phyloP scores from a whole-genome alignment of 1,140 invertebrate genomes.

The Drosophila oshimai region DNA sequence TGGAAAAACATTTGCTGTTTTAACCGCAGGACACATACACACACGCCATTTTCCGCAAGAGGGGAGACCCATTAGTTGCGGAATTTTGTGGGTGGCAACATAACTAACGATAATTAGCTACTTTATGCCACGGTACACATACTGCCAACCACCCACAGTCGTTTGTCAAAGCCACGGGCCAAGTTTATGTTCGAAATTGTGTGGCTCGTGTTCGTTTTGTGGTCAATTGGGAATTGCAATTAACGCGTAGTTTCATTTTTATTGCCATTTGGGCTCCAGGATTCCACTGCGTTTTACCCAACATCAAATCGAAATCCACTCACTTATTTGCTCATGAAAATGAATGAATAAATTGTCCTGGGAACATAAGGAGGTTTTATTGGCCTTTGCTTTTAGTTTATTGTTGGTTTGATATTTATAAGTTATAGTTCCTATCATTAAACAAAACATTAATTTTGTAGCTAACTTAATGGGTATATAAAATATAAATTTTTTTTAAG shows the following conservation, averaged over 20 bases:
- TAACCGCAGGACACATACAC: slow-evolving; percentile 38
- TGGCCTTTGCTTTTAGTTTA: background rate
- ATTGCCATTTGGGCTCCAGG: slow-evolving; percentile 32
- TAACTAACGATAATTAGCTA: slow-evolving; percentile 79
- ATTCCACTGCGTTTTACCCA: slow-evolving; percentile 1
- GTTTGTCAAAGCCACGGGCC: slow-evolving; percentile 9
- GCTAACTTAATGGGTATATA: too few relatives aligned
- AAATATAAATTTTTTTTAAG: too few relatives aligned
- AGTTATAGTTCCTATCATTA: background rate
- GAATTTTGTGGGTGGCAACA: slow-evolving; percentile 68
- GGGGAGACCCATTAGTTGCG: slow-evolving; percentile 57
- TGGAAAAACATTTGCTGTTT: slow-evolving; percentile 36
- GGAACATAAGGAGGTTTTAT: background rate
- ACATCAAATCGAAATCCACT: slow-evolving; percentile 8
- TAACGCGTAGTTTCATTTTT: slow-evolving; percentile 73
- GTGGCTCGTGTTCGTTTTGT: slow-evolving; percentile 38
- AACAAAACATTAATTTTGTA: too few relatives aligned
- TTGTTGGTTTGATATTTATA: background rate
- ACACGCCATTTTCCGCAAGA: slow-evolving; percentile 1
- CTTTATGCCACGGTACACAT: slow-evolving; percentile 59
- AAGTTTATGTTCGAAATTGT: slow-evolving; percentile 59
- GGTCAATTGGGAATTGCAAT: slow-evolving; percentile 75
- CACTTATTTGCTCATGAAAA: slow-evolving; percentile 40
- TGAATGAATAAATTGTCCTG: slow-evolving; percentile 27
- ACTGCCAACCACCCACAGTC: slow-evolving; percentile 7